These are phyloP conservation scores for Epinotia brunnichana DNA, from an alignment of 2,888 invertebrate species.

Conservation along the genomic window DNA sequence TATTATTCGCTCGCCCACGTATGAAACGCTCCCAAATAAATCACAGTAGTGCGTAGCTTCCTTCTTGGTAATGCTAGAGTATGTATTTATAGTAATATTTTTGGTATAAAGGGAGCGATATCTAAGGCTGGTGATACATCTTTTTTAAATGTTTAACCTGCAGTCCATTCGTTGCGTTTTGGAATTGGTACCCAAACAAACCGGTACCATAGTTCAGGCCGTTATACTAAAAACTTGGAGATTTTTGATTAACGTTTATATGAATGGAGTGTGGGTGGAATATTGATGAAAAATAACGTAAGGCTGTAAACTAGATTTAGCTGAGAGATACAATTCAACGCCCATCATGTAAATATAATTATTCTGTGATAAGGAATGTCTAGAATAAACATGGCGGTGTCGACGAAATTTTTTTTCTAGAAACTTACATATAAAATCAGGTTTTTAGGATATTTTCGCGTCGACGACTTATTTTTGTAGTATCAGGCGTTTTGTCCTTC, in stretches of 20 bases:
- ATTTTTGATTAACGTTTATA: background rate
- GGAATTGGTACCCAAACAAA: background rate
- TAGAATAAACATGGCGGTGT: constrained; percentile 6
- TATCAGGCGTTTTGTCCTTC: constrained; percentile 13
- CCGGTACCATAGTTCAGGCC: background rate
- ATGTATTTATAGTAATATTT: constrained; percentile 51
- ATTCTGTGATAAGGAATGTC: constrained; percentile 40
- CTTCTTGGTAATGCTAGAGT: constrained; percentile 40
- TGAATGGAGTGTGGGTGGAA: constrained; percentile 42
- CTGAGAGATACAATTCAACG: constrained; percentile 75
- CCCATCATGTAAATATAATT: constrained; percentile 50
- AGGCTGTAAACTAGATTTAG: constrained; percentile 64
- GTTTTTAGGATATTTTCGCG: constrained; percentile 15
- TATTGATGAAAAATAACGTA: constrained; percentile 58
- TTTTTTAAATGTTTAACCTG: constrained; percentile 63
- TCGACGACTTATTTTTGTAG: too few species aligned
- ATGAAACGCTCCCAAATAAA: constrained; percentile 37
- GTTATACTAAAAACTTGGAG: constrained; percentile 19
- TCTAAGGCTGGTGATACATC: constrained; percentile 79
- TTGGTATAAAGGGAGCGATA: constrained; percentile 60
- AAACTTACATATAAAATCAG: background rate
- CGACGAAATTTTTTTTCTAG: background rate
- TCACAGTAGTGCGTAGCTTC: constrained; percentile 29
- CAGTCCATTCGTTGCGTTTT: constrained; percentile 26
- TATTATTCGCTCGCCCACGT: constrained; percentile 7